Evolutionary conservation across 1,140 invertebrate species (phyloP).

Genomic region (Drosophila hydei): DNA sequence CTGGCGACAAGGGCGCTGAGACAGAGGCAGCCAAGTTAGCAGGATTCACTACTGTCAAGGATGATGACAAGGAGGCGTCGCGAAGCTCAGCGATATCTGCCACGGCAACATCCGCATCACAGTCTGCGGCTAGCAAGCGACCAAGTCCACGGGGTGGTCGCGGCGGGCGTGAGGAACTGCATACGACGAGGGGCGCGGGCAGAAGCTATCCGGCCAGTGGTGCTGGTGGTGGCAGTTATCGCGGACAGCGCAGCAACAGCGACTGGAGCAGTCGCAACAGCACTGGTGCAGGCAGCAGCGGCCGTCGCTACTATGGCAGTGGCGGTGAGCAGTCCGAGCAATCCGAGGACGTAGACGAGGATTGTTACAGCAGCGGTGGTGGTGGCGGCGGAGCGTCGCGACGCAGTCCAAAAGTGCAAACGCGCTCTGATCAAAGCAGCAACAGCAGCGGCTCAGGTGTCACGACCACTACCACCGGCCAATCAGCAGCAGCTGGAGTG

Average conservation of each 20-base stretch:
- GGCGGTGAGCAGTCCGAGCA: conserved; percentile 72
- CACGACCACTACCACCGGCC: conserved; percentile 10
- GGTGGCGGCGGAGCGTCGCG: conserved; percentile 44
- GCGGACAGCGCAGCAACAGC: conserved; percentile 60
- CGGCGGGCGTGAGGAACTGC: conserved; percentile 35
- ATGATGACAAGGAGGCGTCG: conserved; percentile 42
- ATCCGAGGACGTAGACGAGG: conserved; percentile 77
- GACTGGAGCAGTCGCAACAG: conserved; percentile 65
- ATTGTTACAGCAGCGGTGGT: conserved; percentile 62
- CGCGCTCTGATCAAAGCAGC: conserved; percentile 52
- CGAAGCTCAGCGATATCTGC: conserved; percentile 10
- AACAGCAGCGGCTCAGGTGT: conserved; percentile 14
- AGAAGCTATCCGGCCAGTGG: conserved; percentile 52
- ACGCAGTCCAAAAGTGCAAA: conserved; percentile 64
- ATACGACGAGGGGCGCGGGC: conserved; percentile 18
- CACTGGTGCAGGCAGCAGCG: conserved; percentile 13
- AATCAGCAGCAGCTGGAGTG: conserved; percentile 9
- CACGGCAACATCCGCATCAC: not conserved
- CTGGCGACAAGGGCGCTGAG: conserved; percentile 54
- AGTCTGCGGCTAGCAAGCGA: conserved; percentile 54
- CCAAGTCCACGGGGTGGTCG: conserved; percentile 83
- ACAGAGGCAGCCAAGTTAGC: not conserved
- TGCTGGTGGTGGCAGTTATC: conserved; percentile 65
- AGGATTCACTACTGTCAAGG: conserved; percentile 24
- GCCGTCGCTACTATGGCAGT: conserved; percentile 67